Conservation (phyloP, 1,140 invertebrate species). For the Fopius arisanus region DNA sequence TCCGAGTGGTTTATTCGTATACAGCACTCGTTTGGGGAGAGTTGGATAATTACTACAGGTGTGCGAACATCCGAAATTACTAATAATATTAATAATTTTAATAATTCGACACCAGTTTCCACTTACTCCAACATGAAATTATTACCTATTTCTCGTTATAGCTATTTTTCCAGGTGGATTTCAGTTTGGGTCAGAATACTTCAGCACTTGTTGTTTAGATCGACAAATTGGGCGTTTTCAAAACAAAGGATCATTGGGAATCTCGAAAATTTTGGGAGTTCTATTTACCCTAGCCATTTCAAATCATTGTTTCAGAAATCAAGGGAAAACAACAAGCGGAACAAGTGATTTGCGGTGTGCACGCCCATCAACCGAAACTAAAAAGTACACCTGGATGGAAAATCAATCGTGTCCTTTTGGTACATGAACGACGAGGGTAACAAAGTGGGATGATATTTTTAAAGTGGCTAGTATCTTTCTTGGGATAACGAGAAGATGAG, state of each 20-base stretch:
- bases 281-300: neutral
- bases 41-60: too few relatives aligned
- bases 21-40: too few relatives aligned
- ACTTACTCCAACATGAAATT: too few relatives aligned
- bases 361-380: neutral
- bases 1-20: neutral
- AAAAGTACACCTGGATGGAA: neutral
- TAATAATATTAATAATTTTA: too few relatives aligned
- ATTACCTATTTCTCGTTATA: too few relatives aligned
- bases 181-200: neutral
- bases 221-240: neutral
- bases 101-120: too few relatives aligned
- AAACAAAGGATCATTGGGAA: neutral
- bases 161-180: neutral
- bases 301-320: neutral
- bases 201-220: neutral
- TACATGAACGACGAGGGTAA: neutral
- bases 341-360: neutral
- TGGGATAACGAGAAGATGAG: slow-evolving; percentile 26
- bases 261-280: neutral
- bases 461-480: neutral
- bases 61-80: too few relatives aligned
- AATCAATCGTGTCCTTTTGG: neutral
- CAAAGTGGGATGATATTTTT: neutral
- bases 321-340: neutral